Evolutionary conservation across 2,113 vertebrate species (phyloP), one percentile per base, ranked within the genome.

Genomic region (Accipiter virgatus): DNA sequence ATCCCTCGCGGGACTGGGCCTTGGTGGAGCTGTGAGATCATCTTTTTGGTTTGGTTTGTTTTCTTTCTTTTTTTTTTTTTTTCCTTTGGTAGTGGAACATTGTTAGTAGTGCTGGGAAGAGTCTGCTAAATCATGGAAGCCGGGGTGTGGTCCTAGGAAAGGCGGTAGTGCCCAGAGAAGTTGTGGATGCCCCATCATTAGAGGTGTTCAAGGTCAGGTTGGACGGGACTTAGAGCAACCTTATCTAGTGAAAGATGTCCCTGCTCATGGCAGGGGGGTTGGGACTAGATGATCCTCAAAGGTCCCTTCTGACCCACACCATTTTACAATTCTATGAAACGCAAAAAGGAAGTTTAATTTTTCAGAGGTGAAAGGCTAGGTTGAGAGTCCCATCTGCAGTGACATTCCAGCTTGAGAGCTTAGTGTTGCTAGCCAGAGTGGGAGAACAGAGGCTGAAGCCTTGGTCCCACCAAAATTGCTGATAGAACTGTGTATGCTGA

Each of bases 141-240:
- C 2, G 4, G 34, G 26, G 14, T 79, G 20, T 10, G 8, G 26
- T 38, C 32, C 42, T 40, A 18, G 32, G 31, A 62, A 21, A 56
- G 82, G 15, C 25, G 23, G 25, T 45, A 26, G 25, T 82, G 26
- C 31, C 17, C 48, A 14, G 59, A 55, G 52, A 45, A 45, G 32
- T 3, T 63, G 47, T 56, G 74, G 23, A 12, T 82, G 50, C 20
- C 40, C 25, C 7, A 6, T 52, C 11, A 6, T 34, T 96, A 52
- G 18, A 9, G 52, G 34, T 8, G 48, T 29, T 31, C 53, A 43
- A 25, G 47, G 52, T 26, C 27, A 10, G 27, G 31, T 4, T 63
- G n/a, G 42, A 47, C 0, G 0, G 65, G 42, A 58, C 61, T 90
- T 47, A 10, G 58, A 43, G 36, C n/a, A 29, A 0, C 25, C 14